Conservation (phyloP, 2,888 invertebrate genomes). For the Thecocarcelia acutangulata region DNA sequence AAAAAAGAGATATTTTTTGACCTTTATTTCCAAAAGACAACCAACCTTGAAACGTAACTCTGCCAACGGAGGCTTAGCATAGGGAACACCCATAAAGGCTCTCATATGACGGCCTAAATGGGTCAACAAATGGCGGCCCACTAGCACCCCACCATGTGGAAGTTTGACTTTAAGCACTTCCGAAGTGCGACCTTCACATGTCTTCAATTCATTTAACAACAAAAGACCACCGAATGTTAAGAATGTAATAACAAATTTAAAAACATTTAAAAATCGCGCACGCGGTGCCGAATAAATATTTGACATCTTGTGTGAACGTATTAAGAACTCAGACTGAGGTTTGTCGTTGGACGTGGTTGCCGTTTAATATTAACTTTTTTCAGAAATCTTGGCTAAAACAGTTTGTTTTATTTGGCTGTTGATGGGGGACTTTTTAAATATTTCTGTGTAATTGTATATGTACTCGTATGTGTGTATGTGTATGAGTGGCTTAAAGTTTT, state of each 20-base stretch:
- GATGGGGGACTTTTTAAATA: background rate
- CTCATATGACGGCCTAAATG: slow-evolving; percentile 84
- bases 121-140: slow-evolving; percentile 83
- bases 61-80: slow-evolving; percentile 85
- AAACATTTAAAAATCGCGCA: slow-evolving; percentile 35
- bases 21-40: background rate
- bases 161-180: slow-evolving; percentile 77
- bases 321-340: slow-evolving; percentile 66
- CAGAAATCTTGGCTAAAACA: slow-evolving; percentile 47
- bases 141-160: slow-evolving; percentile 82
- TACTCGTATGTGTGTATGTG: background rate
- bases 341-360: slow-evolving; percentile 26
- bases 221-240: slow-evolving; percentile 21
- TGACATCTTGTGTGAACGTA: slow-evolving; percentile 58
- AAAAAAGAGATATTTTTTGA: background rate
- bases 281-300: slow-evolving; percentile 11
- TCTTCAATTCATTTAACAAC: slow-evolving; percentile 26
- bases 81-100: slow-evolving; percentile 86
- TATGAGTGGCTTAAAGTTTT: background rate
- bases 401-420: slow-evolving; percentile 10
- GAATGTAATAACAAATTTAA: slow-evolving; percentile 46
- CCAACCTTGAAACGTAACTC: slow-evolving; percentile 85
- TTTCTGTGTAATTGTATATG: background rate
- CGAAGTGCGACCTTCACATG: slow-evolving; percentile 76
- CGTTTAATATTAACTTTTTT: slow-evolving; percentile 45